phyloP scores from a whole-genome alignment of 2,113 vertebrate genomes.

The Ophiodon elongatus region DNA sequence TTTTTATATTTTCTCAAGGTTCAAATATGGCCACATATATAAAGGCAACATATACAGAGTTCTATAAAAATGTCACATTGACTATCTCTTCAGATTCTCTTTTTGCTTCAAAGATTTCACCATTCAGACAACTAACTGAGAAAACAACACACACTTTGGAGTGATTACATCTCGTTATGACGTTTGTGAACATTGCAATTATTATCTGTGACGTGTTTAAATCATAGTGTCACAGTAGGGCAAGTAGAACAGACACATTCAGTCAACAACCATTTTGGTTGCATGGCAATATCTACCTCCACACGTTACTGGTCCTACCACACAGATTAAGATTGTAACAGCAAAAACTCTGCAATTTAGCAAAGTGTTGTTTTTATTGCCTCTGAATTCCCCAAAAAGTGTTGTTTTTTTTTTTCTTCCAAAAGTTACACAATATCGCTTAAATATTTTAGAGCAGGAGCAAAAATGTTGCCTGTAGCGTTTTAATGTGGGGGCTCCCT shows the following conservation, averaged over 20 bases:
- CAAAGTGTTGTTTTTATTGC: not conserved
- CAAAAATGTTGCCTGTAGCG: not conserved
- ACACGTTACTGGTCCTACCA: no score
- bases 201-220: not conserved
- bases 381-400: not conserved
- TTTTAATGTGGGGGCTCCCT: not conserved
- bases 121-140: not conserved
- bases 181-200: not conserved
- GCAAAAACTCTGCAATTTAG: no score
- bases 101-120: not conserved
- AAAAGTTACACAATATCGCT: not conserved
- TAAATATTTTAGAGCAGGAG: not conserved
- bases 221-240: not conserved
- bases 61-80: not conserved
- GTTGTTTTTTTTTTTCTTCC: no score
- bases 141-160: not conserved
- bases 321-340: not conserved
- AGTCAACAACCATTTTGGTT: not conserved
- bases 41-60: not conserved
- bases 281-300: not conserved
- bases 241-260: not conserved
- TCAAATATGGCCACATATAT: not conserved
- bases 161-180: not conserved
- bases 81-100: not conserved
- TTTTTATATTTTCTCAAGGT: no score